These are phyloP conservation scores for Oophaga pumilio DNA, from an alignment of 2,113 vertebrate genomes.

Conservation along the genomic window DNA sequence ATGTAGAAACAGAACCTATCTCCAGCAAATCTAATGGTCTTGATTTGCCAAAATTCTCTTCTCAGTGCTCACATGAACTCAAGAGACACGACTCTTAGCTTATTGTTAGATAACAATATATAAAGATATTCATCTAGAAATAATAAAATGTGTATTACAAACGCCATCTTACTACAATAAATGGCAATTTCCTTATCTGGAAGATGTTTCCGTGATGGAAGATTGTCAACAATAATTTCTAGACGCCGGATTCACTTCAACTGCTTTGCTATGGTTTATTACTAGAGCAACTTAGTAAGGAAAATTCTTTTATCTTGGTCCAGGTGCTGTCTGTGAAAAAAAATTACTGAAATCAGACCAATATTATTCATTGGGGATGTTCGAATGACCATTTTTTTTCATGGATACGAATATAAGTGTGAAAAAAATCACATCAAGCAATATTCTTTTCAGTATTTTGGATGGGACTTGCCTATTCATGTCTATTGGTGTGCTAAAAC, in stretches of 20 bases:
- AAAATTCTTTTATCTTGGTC: too few relatives aligned
- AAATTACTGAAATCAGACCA: too few relatives aligned
- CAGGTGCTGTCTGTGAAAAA: too few relatives aligned
- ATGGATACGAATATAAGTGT: too few relatives aligned
- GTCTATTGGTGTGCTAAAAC: too few relatives aligned
- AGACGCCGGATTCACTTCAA: background rate
- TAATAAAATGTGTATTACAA: slow-evolving; percentile 2
- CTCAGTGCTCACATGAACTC: background rate
- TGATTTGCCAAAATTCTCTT: background rate
- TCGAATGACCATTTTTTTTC: too few relatives aligned
- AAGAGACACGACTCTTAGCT: background rate
- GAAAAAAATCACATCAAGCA: too few relatives aligned
- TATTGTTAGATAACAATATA: background rate
- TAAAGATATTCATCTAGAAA: background rate
- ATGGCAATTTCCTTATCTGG: background rate
- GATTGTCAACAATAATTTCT: slow-evolving; percentile 9
- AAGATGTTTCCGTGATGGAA: background rate
- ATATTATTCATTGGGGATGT: too few relatives aligned
- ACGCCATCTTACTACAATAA: background rate
- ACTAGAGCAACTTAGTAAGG: background rate
- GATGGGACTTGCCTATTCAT: too few relatives aligned
- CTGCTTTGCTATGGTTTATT: background rate
- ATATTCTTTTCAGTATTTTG: too few relatives aligned
- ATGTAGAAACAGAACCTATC: background rate
- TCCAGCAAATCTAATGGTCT: background rate